These are phyloP conservation scores for Agrotis puta DNA, from an alignment of 2,888 invertebrate genomes.

Conservation along the genomic window DNA sequence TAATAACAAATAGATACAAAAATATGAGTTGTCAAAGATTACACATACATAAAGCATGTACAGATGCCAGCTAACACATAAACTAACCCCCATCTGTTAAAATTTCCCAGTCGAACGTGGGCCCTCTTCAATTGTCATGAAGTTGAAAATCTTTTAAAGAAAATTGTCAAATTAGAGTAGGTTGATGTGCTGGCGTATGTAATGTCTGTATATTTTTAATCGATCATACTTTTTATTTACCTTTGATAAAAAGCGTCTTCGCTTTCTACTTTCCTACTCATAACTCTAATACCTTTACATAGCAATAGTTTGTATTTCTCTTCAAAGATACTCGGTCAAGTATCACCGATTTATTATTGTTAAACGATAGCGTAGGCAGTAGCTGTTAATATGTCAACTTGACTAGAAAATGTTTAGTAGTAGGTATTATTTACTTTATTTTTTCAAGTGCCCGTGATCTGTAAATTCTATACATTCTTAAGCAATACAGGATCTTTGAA, in stretches of 20 bases:
- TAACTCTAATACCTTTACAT: constrained; percentile 13
- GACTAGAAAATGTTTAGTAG: constrained; percentile 64
- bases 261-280: constrained; percentile 39
- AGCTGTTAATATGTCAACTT: constrained; percentile 69
- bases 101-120: too few relatives aligned
- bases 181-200: too few relatives aligned
- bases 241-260: constrained; percentile 9
- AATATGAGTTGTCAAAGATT: too few relatives aligned
- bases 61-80: too few relatives aligned
- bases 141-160: too few relatives aligned
- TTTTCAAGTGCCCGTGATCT: constrained; percentile 43
- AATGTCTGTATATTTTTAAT: background rate
- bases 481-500: background rate
- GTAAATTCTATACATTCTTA: constrained; percentile 8
- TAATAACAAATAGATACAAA: too few relatives aligned
- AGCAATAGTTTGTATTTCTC: constrained; percentile 34
- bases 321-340: constrained; percentile 42
- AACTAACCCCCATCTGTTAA: too few relatives aligned
- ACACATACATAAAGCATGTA: too few relatives aligned
- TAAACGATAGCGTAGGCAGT: constrained; percentile 76
- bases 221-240: constrained; percentile 10
- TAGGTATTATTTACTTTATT: constrained; percentile 61
- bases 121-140: too few relatives aligned
- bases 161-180: too few relatives aligned
- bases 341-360: constrained; percentile 55